Base-by-base conservation (phyloP, 2,888 invertebrate species). In the Mesorhabditis spiculigera region DNA sequence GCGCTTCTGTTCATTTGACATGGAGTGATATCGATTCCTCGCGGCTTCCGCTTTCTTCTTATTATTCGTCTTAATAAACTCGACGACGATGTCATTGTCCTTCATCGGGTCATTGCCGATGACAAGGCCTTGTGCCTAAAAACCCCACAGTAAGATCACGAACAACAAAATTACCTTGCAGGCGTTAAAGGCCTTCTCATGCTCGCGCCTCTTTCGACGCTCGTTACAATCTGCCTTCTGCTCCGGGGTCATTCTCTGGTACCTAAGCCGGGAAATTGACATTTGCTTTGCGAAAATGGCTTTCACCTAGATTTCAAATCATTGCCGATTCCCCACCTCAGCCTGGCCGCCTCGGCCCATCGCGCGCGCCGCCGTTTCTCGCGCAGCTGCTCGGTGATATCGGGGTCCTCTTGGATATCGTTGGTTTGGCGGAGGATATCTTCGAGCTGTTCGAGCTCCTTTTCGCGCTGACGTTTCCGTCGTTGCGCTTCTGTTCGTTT, bases 351-450 rank as follows among this genome's bases (percentile, higher is more conserved):
- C 71, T 84, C 84, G 4, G 84, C 84, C 84, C 84, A 84, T 67
- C 81, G 78, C 28, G 84, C 84, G n/a, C 84, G 75, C 81, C 85
- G 82, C 58, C 83, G 68, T 67, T 83, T 84, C 72, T 84, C 84
- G 1, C 84, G 74, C 44, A 84, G 71, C 67, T 85, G 85, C 65
- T 85, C 85, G 6, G 82, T 82, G 61, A 84, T 80, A 64, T 84
- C 83, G 5, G 84, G 84, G 71, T 84, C 84, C 66, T 84, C 84
- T 68, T 75, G 76, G 65, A 84, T 84, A 67, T 84, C 84, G 64
- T 83, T 83, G 28, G 80, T 82, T 70, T 81, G 77, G 5, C 85
- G 71, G 5, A 84, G 73, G 45, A 84, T 85, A 50, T 76, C 70
- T 66, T 84, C 84, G 45, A 84, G 73, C 68, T 84, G 83, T 67